These are phyloP conservation scores for Nomada ruficornis DNA, from an alignment of 2,888 invertebrate species.

Conservation along the genomic window DNA sequence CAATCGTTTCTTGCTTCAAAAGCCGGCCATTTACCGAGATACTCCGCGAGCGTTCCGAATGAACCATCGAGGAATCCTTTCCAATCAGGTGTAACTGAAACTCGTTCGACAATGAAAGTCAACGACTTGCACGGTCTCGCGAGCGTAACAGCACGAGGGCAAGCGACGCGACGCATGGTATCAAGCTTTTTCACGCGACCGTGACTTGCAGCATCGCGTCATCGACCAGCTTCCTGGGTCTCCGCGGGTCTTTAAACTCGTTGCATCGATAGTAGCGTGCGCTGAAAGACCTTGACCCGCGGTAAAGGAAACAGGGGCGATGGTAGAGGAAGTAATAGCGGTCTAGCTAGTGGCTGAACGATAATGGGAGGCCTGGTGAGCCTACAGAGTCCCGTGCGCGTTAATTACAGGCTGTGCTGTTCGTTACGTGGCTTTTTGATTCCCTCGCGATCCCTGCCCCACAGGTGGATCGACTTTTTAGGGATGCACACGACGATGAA, in stretches of 20 bases:
- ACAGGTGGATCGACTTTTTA: constrained; percentile 53
- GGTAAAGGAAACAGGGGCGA: constrained; percentile 64
- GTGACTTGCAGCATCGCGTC: constrained; percentile 65
- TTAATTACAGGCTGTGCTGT: constrained; percentile 64
- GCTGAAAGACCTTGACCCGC: constrained; percentile 63
- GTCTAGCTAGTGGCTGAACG: constrained; percentile 59
- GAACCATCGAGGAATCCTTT: neutral
- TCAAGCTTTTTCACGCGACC: constrained; percentile 51
- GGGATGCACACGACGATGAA: neutral
- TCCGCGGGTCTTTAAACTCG: constrained; percentile 66
- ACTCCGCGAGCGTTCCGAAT: no score
- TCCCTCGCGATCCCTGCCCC: constrained; percentile 47
- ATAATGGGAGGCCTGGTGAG: constrained; percentile 57
- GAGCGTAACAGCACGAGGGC: constrained; percentile 32
- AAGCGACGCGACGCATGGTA: constrained; percentile 25
- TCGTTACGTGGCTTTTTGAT: constrained; percentile 71
- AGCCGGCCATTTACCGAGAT: neutral
- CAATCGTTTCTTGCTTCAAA: no score
- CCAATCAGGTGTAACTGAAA: neutral
- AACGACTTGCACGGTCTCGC: constrained; percentile 9
- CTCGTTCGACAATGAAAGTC: neutral
- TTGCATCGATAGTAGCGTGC: constrained; percentile 61
- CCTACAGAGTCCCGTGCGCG: constrained; percentile 56
- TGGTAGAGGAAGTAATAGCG: constrained; percentile 67
- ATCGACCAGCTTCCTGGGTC: constrained; percentile 64